These are phyloP conservation scores for Zalophus californianus DNA, from an alignment of 2,797 vertebrate species.

Conservation along the genomic window DNA sequence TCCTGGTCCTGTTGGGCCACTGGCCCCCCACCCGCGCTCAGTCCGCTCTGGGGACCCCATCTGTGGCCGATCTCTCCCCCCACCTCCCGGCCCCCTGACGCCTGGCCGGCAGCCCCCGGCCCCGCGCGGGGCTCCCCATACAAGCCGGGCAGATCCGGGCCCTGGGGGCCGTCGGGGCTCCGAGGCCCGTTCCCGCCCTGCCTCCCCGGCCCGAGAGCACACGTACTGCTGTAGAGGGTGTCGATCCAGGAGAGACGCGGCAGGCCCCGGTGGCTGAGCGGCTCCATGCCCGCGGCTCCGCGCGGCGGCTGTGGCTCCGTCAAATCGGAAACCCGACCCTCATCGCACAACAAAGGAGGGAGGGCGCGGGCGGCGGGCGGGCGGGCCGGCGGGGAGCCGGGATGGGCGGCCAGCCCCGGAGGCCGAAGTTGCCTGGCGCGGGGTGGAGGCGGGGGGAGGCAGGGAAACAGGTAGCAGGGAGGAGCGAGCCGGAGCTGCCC, in stretches of 20 bases:
- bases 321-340: slow-evolving; percentile 83
- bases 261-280: slow-evolving; percentile 95
- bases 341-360: slow-evolving; percentile 88
- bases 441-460: slow-evolving; percentile 40
- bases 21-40: background rate
- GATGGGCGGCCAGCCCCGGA: slow-evolving; percentile 37
- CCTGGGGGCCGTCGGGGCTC: background rate
- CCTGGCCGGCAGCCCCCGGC: background rate
- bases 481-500: slow-evolving; percentile 10
- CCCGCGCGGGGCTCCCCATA: background rate
- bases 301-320: slow-evolving; percentile 67
- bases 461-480: slow-evolving; percentile 76
- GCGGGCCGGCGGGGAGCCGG: slow-evolving; percentile 39
- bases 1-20: background rate
- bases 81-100: background rate
- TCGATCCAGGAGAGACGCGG: slow-evolving; percentile 99
- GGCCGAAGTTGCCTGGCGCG: slow-evolving; percentile 66
- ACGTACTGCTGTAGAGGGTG: slow-evolving; percentile 99
- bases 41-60: background rate
- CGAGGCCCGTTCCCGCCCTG: background rate
- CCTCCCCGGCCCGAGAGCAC: slow-evolving; percentile 70
- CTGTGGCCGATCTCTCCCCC: background rate
- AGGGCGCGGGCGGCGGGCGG: slow-evolving; percentile 76
- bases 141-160: background rate
- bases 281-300: slow-evolving; percentile 93